These are phyloP conservation scores for Psephotus haematonotus DNA, from an alignment of 2,113 vertebrate genomes.

Conservation along the genomic window DNA sequence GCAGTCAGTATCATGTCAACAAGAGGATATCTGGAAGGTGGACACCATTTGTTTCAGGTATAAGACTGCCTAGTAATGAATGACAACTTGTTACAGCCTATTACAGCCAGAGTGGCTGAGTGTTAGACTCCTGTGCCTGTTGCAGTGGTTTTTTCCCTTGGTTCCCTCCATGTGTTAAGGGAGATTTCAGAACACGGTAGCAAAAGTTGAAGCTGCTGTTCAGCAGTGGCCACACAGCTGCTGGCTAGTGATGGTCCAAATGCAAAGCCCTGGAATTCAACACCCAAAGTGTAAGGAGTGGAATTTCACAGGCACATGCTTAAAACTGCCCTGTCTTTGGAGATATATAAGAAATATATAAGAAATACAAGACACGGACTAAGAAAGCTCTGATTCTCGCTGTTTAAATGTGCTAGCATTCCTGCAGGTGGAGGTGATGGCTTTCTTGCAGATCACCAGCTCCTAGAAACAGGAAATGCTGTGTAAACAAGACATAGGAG, in stretches of 20 bases:
- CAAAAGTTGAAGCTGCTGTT: neutral
- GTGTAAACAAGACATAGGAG: neutral
- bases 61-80: neutral
- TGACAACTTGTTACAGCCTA: neutral
- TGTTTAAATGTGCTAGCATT: neutral
- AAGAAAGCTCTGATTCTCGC: neutral
- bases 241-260: neutral
- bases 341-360: neutral
- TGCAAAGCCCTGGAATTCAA: neutral
- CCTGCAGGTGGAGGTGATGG: neutral
- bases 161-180: neutral
- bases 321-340: neutral
- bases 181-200: neutral
- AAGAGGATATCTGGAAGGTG: slow-evolving; percentile 25
- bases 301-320: neutral
- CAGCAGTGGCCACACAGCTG: accelerated
- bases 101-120: neutral
- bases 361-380: neutral
- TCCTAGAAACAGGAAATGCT: neutral
- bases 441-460: neutral
- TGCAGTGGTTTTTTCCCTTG: neutral
- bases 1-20: neutral
- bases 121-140: neutral
- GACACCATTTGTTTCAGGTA: neutral
- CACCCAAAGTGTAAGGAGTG: neutral